Base-by-base conservation (phyloP, 1,140 invertebrate species). In the Zaprionus taronus region DNA sequence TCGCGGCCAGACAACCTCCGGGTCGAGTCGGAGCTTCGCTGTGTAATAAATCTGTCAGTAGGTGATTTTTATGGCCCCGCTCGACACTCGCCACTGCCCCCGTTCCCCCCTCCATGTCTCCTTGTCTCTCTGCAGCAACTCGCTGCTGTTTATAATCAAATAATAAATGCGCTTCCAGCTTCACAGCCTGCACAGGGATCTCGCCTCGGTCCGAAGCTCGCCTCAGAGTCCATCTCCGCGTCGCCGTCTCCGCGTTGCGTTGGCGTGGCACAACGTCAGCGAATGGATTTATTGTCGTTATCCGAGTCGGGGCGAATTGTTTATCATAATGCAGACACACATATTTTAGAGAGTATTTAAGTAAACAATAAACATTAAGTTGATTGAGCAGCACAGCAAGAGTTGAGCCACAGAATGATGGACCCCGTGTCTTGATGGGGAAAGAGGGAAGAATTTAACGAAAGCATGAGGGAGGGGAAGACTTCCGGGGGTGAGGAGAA, bases 31-130 rank as follows among this genome's bases (percentile, higher is more conserved):
- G 41, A 47, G 41, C 74, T 69, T 80, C 62, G 75, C 68, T 79
- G 82, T 90, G 85, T 89, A 89, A 91, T 89, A 91, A 89, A 91
- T 89, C 82, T 89, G 86, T 89, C 85, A 89, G 86, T 85, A 89
- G 86, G 85, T 89, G 85, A 91, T 89, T 89, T 89, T 89, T 90
- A 89, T 89, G 85, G 85, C 79, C 82, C 60, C 79, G 86, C 85
- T 89, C 84, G 81, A 87, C 84, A 84, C 84, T 89, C 74, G 69
- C 79, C 80, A 79, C 79, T 66, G 60, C 47, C 49, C 68, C n/a
- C n/a, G 5, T 2, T 47, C 17, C 41, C 11, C 20, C 9, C 20
- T n/a, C 5, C 20, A 0, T 20, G 9, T 51, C 47, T n/a, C 20
- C 22, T 24, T 7, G 20, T 24, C 22, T 62, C 38, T 61, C 62